phyloP scores from a whole-genome alignment of 1,140 invertebrate genomes.

The Drosophila yakuba region DNA sequence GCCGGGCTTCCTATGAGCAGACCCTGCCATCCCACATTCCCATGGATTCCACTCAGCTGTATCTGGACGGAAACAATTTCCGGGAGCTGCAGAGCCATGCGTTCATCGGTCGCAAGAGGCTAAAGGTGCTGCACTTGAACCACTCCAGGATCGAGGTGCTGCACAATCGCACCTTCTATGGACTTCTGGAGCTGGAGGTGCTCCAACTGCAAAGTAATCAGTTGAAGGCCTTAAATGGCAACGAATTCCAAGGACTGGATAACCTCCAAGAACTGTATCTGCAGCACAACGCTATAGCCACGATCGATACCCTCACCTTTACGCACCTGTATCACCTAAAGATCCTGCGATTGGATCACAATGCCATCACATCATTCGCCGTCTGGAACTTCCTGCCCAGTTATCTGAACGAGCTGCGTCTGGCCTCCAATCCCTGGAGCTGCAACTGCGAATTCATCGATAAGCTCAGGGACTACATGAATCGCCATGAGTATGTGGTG shows the following conservation, averaged over 20 bases:
- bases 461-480: constrained; percentile 92
- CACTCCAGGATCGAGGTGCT: constrained; percentile 93
- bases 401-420: constrained; percentile 88
- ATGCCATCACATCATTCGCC: constrained; percentile 89
- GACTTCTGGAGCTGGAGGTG: constrained; percentile 91
- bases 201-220: constrained; percentile 93
- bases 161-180: constrained; percentile 96
- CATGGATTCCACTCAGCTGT: constrained; percentile 96
- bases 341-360: constrained; percentile 91
- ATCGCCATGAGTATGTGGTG: constrained; percentile 87
- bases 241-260: constrained; percentile 92
- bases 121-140: constrained; percentile 93
- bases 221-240: constrained; percentile 90
- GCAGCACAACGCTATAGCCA: constrained; percentile 91
- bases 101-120: constrained; percentile 94
- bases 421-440: constrained; percentile 93
- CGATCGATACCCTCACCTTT: constrained; percentile 92
- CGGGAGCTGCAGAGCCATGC: constrained; percentile 91
- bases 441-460: constrained; percentile 94
- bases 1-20: constrained; percentile 89
- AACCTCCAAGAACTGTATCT: constrained; percentile 93
- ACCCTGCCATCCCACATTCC: constrained; percentile 93
- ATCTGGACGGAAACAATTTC: constrained; percentile 95
- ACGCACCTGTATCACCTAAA: constrained; percentile 89
- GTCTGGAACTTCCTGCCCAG: constrained; percentile 90